These are phyloP conservation scores for Sphyrna mokarran DNA, from an alignment of 2,113 vertebrate species.

Conservation along the genomic window DNA sequence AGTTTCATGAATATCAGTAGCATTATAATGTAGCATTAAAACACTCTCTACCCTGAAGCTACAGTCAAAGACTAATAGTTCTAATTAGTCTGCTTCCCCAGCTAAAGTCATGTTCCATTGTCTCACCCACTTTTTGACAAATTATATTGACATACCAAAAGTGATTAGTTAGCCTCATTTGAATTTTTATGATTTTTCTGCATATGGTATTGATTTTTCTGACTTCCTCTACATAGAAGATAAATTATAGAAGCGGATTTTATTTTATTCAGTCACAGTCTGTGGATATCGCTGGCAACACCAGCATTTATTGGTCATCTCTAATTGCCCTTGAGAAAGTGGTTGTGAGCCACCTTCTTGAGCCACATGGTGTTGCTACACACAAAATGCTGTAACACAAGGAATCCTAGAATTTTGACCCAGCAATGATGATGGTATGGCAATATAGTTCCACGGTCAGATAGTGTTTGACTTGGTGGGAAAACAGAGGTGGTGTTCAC, in stretches of 20 bases:
- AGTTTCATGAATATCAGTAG: neutral
- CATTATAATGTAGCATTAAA: neutral
- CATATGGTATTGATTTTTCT: conserved; percentile 32
- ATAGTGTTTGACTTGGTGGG: no score
- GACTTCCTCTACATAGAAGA: neutral
- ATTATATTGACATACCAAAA: conserved; percentile 35
- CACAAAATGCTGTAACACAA: no score
- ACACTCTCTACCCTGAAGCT: neutral
- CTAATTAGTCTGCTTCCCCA: neutral
- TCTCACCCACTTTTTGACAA: conserved; percentile 13
- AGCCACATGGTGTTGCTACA: no score
- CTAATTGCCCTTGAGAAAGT: no score
- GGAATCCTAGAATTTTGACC: no score
- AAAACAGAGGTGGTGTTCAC: no score
- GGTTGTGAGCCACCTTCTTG: no score
- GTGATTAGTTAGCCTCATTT: conserved; percentile 30
- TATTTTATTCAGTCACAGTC: no score
- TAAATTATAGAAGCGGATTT: neutral
- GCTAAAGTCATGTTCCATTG: neutral
- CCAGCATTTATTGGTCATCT: no score
- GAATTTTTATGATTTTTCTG: conserved; percentile 35
- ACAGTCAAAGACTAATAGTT: neutral
- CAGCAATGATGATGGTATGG: no score
- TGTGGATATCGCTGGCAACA: no score
- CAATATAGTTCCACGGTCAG: no score